Conservation (phyloP, 2,888 invertebrate genomes). For the Scaptomyza parva region DNA sequence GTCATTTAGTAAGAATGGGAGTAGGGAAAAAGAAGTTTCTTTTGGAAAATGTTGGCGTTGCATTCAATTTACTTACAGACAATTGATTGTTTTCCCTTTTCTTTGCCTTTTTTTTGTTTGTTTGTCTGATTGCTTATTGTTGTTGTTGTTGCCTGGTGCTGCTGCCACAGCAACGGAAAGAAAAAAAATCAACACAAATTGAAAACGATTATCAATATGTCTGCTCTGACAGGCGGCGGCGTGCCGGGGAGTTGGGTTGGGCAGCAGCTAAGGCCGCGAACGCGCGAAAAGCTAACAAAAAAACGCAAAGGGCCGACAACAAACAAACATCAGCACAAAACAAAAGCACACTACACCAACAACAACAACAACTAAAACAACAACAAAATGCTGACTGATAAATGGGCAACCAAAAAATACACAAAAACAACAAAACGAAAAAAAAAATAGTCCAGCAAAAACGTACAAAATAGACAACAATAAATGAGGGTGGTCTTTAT, state of each 20-base stretch:
- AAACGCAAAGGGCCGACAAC: constrained; percentile 38
- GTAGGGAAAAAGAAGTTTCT: constrained; percentile 5
- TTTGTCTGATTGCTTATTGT: too few species aligned
- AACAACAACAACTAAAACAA: too few species aligned
- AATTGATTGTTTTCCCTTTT: constrained; percentile 65
- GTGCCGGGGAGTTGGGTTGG: constrained; percentile 6
- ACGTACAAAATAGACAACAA: constrained; percentile 23
- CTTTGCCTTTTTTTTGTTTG: constrained; percentile 13
- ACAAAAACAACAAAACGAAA: constrained; percentile 21
- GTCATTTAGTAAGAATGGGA: constrained; percentile 25
- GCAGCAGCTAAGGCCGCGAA: constrained; percentile 39
- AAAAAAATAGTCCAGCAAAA: constrained; percentile 12
- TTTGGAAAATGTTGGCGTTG: constrained; percentile 38
- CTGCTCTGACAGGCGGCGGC: constrained; percentile 55
- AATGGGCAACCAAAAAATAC: constrained; percentile 57
- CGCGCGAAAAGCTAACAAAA: constrained; percentile 74
- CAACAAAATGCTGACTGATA: constrained; percentile 61
- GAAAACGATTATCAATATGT: constrained; percentile 77
- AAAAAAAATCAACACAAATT: constrained; percentile 70
- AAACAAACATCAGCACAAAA: constrained; percentile 44
- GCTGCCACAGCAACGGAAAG: constrained; percentile 27
- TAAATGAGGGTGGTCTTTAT: not conserved
- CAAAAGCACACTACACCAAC: constrained; percentile 31
- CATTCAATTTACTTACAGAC: constrained; percentile 70
- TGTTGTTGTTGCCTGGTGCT: constrained; percentile 2